Conservation (phyloP, 2,888 invertebrate genomes). For the Augochlorella aurata region DNA sequence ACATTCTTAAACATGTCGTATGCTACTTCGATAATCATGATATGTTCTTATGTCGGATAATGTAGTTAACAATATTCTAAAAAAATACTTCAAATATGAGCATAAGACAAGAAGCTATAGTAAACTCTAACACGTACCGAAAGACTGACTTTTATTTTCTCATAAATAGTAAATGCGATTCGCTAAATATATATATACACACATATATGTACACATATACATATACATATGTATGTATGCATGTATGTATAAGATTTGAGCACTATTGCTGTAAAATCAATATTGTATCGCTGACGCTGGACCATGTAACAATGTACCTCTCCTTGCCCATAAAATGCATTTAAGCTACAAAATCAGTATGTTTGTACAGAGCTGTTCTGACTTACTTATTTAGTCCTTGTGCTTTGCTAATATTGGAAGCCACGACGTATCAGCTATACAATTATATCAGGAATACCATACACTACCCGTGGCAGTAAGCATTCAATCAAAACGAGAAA, state of each 20-base stretch:
- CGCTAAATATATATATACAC: background rate
- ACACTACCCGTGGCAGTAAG: background rate
- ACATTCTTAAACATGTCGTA: conserved; percentile 21
- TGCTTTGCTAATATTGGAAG: conserved; percentile 24
- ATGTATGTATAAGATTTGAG: conserved; percentile 40
- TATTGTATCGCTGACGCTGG: conserved; percentile 28
- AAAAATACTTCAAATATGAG: conserved; percentile 33
- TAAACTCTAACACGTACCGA: conserved; percentile 24
- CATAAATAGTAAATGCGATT: conserved; percentile 25
- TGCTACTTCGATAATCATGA: conserved; percentile 38
- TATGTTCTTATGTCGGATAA: conserved; percentile 49
- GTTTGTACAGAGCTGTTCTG: conserved; percentile 20
- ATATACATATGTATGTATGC: background rate
- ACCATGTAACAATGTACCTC: conserved; percentile 22
- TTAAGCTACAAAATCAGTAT: conserved; percentile 32
- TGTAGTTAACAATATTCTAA: conserved; percentile 10
- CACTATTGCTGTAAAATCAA: conserved; percentile 47
- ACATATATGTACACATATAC: too few relatives aligned
- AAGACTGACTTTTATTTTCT: conserved; percentile 16
- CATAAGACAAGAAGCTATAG: conserved; percentile 19
- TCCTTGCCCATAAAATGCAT: conserved; percentile 24
- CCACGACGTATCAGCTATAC: conserved; percentile 21
- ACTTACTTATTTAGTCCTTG: conserved; percentile 20
- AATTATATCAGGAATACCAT: conserved; percentile 23
- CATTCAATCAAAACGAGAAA: background rate